Evolutionary conservation across 2,797 vertebrate genomes (phyloP).

Genomic region (Neomorphus geoffroyi): DNA sequence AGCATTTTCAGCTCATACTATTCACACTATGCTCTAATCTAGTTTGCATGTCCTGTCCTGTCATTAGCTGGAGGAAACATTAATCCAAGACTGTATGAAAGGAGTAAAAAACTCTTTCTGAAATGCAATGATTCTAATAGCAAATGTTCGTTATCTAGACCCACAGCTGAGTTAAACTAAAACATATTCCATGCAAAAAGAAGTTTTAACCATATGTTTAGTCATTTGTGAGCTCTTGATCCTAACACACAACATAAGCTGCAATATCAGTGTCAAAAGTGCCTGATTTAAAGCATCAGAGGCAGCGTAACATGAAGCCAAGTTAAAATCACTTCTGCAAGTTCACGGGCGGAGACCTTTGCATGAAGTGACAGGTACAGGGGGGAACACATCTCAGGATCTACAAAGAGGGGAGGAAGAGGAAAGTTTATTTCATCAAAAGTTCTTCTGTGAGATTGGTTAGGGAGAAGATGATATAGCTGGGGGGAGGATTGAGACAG

Average conservation of each 20-base stretch:
- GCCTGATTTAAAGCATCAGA: conserved; percentile 48
- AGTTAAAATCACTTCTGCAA: neutral
- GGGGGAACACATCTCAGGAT: neutral
- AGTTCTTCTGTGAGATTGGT: conserved; percentile 11
- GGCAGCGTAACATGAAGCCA: neutral
- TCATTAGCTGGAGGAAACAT: conserved; percentile 50
- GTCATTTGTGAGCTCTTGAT: conserved; percentile 64
- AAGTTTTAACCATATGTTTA: conserved; percentile 59
- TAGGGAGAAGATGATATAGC: conserved; percentile 19
- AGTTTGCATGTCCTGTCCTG: conserved; percentile 43
- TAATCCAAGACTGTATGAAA: conserved; percentile 48
- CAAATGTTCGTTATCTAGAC: conserved; percentile 44
- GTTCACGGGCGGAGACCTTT: neutral
- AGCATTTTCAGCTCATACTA: neutral
- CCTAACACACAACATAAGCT: conserved; percentile 64
- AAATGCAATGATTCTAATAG: conserved; percentile 28
- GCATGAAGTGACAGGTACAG: neutral
- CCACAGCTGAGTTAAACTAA: conserved; percentile 54
- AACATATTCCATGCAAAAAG: conserved; percentile 54
- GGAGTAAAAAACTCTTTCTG: conserved; percentile 50
- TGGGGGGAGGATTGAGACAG: conserved; percentile 16
- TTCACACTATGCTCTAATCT: conserved; percentile 21
- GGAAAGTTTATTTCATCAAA: neutral
- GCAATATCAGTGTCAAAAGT: conserved; percentile 51
- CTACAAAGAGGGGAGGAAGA: fast-evolving